A percentile compares a stretch with the other conserved stretches of the same genome.
These are phyloP conservation scores for Dilophus febrilis DNA, from an alignment of 2,888 invertebrate genomes.

Conservation along the genomic window DNA sequence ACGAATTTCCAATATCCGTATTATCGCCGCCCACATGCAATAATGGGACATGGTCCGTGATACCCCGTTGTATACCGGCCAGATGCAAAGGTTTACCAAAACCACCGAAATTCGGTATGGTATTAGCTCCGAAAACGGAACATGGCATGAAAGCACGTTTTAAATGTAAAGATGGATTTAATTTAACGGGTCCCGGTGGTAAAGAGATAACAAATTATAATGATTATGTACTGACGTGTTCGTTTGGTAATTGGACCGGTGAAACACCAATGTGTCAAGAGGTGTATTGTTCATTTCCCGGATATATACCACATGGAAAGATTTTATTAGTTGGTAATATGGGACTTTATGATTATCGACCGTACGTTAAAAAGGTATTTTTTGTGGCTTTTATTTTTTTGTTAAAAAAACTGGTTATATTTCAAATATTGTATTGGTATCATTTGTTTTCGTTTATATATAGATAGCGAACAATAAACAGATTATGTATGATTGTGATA, in stretches of 20 bases:
- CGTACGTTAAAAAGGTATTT: conserved; percentile 79
- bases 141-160: conserved; percentile 92
- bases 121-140: conserved; percentile 92
- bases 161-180: conserved; percentile 84
- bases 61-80: conserved; percentile 70
- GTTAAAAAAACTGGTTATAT: neutral
- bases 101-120: conserved; percentile 82
- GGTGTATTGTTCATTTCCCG: conserved; percentile 88
- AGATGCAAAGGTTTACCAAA: conserved; percentile 70
- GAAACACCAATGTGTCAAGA: conserved; percentile 72
- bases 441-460: neutral
- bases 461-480: conserved; percentile 75
- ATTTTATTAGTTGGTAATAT: conserved; percentile 86
- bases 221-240: conserved; percentile 65
- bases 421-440: neutral
- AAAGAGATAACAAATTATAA: conserved; percentile 27
- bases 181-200: conserved; percentile 50
- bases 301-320: conserved; percentile 74
- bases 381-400: neutral
- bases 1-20: conserved; percentile 62
- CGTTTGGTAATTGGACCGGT: conserved; percentile 90
- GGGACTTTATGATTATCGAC: conserved; percentile 88
- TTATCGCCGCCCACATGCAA: conserved; percentile 67
- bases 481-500: conserved; percentile 90
- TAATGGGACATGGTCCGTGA: conserved; percentile 91